Percentiles rank a stretch among this genome's conserved stretches.
Conservation (phyloP, 2,797 vertebrate genomes). For the Bradypodion pumilum region DNA sequence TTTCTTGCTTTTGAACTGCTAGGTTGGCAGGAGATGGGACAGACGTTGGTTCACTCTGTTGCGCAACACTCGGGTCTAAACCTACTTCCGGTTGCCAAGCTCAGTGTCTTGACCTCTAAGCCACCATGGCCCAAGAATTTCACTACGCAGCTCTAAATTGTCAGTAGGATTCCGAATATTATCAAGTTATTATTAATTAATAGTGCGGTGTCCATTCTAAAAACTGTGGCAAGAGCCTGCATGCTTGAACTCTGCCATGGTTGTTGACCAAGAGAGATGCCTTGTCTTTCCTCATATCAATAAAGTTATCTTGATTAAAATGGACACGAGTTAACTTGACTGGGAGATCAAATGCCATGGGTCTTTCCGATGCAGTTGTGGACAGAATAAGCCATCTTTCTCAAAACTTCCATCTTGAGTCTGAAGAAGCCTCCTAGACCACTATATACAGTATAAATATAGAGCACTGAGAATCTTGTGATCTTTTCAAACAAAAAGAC, state of each 20-base stretch:
- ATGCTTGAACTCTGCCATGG: neutral
- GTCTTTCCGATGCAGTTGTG: slow-evolving; percentile 4
- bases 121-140: no score
- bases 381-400: slow-evolving; percentile 44
- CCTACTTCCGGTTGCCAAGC: no score
- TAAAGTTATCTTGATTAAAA: slow-evolving; percentile 54
- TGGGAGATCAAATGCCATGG: slow-evolving; percentile 35
- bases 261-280: neutral
- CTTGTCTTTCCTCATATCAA: slow-evolving; percentile 20
- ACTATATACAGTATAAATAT: slow-evolving; percentile 49
- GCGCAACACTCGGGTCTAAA: no score
- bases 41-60: no score
- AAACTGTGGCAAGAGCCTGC: slow-evolving; percentile 11
- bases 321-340: slow-evolving; percentile 47
- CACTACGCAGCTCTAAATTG: no score
- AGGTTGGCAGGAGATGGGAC: no score
- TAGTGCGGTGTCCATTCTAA: no score
- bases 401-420: slow-evolving; percentile 23
- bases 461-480: slow-evolving; percentile 48
- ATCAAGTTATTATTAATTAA: no score
- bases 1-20: no score
- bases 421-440: slow-evolving; percentile 47
- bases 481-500: slow-evolving; percentile 64
- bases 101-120: no score
- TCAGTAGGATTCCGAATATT: no score